Evolutionary conservation across 2,888 invertebrate species (phyloP), one percentile per base, ranked within the genome.

Genomic region (Caenorhabditis sulstoni): DNA sequence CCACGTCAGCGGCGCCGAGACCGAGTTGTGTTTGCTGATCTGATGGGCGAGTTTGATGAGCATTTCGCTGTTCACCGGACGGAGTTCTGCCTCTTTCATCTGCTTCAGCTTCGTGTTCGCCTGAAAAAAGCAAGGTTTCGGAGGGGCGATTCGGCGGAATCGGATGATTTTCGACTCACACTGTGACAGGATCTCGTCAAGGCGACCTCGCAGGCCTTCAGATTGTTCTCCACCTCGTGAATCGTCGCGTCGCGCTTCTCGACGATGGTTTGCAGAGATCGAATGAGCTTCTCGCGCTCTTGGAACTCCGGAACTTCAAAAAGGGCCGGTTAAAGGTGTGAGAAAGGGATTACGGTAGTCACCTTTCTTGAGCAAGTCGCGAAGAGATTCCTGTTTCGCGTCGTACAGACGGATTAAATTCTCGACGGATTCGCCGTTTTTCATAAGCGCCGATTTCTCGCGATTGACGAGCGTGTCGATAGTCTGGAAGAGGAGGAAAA

Each of bases 1-100:
- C 88, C 88, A 88, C 35, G 78, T 83, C 37, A 84, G 59, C 1
- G 88, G 88, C 7, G 87, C 82, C 5, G 87, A 86, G 0, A 89
- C 86, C 16, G 88, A 87, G 66, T 85, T 85, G 50, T 75, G 81
- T 52, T 83, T 83, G 62, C 86, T 86, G 68, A 89, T 89, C 59
- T 84, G 86, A 47, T 89, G 86, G 3, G 88, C 84, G 39, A 87
- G 70, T 37, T 88, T 84, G 44, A 89, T 80, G 23, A 88, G 74
- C n/a, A 80, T 81, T 59, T 89, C 89, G 47, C 84, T 85, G 66
- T 86, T 81, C n/a, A 86, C 85, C 4, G 83, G 82, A 16, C 83
- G 82, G 11, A 59, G 62, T 20, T 86, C 85, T 4, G 87, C 81
- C 20, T 81, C 78, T 37, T 80, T 74, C 20, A 86, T 80, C 8